Conservation (phyloP, 1,140 invertebrate species). For the Hypsibius dujardini region DNA sequence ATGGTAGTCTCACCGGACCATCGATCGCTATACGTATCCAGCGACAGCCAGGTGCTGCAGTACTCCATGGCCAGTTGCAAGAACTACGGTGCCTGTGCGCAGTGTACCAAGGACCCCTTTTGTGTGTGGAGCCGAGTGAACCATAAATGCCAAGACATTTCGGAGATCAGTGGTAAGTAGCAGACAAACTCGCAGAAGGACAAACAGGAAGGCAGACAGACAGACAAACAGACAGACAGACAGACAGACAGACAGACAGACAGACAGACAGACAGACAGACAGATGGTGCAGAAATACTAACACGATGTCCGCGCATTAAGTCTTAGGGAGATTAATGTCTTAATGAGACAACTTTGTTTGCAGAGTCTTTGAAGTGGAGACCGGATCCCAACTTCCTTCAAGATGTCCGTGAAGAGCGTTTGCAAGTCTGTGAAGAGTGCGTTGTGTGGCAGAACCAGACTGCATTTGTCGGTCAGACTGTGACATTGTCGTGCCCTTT, state of each 20-base stretch:
- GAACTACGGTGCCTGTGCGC: conserved; percentile 61
- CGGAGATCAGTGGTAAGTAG: conserved; percentile 48
- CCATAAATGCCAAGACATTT: conserved; percentile 56
- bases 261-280: no score
- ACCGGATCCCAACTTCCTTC: conserved; percentile 15
- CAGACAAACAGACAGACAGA: no score
- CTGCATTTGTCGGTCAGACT: not conserved
- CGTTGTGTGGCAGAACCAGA: conserved; percentile 11
- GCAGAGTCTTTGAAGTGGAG: conserved; percentile 16
- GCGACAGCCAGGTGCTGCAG: conserved; percentile 60
- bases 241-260: no score
- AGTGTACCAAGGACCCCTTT: conserved; percentile 70
- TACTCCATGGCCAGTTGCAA: conserved; percentile 65
- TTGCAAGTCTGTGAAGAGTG: conserved; percentile 13
- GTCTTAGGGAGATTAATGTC: no score
- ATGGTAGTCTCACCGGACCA: conserved; percentile 35
- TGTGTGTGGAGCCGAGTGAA: conserved; percentile 74
- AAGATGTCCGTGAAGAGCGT: not conserved
- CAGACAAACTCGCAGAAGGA: no score
- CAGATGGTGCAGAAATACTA: no score
- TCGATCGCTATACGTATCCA: conserved; percentile 68
- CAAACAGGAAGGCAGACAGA: no score
- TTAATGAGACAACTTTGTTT: not conserved
- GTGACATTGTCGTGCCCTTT: not conserved
- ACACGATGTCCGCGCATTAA: no score